A percentile compares a stretch with the other conserved stretches of the same genome.
Conservation (phyloP, 2,888 invertebrate species). For the Cybosia mesomella region DNA sequence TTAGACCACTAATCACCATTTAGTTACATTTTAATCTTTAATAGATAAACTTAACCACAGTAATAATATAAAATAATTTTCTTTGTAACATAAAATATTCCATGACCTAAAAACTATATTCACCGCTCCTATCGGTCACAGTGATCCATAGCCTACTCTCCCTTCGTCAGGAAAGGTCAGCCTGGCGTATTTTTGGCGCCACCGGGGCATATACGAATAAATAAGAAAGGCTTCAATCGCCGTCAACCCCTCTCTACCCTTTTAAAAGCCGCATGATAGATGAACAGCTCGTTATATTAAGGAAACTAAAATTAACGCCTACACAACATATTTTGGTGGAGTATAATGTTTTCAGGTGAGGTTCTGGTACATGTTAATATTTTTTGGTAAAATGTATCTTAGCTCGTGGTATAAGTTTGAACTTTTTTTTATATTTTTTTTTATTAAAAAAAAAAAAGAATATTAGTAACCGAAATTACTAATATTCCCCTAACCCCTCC, state of each 20-base stretch:
- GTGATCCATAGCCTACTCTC: slow-evolving; percentile 59
- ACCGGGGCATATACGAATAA: slow-evolving; percentile 75
- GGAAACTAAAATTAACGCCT: slow-evolving; percentile 62
- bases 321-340: slow-evolving; percentile 37
- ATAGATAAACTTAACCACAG: too few species aligned
- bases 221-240: slow-evolving; percentile 81
- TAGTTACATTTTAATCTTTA: neutral
- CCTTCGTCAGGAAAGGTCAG: slow-evolving; percentile 72
- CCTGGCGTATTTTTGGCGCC: slow-evolving; percentile 70
- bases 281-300: slow-evolving; percentile 68
- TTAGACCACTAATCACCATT: neutral
- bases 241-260: slow-evolving; percentile 80
- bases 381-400: neutral
- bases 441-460: too few species aligned
- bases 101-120: slow-evolving; percentile 50
- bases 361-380: neutral
- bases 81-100: slow-evolving; percentile 29
- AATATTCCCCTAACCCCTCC: too few species aligned
- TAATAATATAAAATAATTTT: neutral
- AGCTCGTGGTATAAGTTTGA: too few species aligned
- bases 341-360: slow-evolving; percentile 45
- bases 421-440: too few species aligned
- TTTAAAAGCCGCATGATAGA: slow-evolving; percentile 82
- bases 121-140: slow-evolving; percentile 77
- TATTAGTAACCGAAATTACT: too few species aligned